phyloP scores from a whole-genome alignment of 2,888 invertebrate genomes.

The Torymus aiolomorphi region DNA sequence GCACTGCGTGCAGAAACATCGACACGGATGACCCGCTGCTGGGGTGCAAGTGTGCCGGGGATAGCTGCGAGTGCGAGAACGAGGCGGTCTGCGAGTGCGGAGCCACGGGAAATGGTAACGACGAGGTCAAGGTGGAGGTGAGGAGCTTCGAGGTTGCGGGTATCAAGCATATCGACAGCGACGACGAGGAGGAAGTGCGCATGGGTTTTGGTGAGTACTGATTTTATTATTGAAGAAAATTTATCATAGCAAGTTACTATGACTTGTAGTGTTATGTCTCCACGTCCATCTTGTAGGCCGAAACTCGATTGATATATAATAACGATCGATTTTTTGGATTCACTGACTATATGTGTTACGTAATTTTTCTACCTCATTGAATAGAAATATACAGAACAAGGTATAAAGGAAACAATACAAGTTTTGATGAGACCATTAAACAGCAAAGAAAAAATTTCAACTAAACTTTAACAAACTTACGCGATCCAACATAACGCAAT shows the following conservation, averaged over 20 bases:
- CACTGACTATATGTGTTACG: too few relatives aligned
- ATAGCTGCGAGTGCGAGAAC: constrained; percentile 68
- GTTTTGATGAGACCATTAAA: too few relatives aligned
- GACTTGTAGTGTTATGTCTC: not conserved
- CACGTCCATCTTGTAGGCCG: too few relatives aligned
- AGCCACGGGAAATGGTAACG: not conserved
- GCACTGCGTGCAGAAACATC: constrained; percentile 75
- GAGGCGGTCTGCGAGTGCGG: constrained; percentile 65
- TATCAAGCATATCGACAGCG: constrained; percentile 85
- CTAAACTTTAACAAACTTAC: too few relatives aligned
- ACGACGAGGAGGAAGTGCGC: constrained; percentile 80
- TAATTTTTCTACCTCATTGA: too few relatives aligned
- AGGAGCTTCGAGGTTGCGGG: constrained; percentile 82
- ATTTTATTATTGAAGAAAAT: not conserved
- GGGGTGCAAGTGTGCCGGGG: constrained; percentile 72
- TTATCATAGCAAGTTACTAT: too few relatives aligned
- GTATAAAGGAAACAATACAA: too few relatives aligned
- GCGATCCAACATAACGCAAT: too few relatives aligned
- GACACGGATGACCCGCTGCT: constrained; percentile 73
- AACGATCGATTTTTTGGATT: too few relatives aligned
- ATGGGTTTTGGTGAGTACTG: constrained; percentile 74
- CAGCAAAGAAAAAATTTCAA: too few relatives aligned
- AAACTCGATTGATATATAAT: too few relatives aligned
- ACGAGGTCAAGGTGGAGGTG: constrained; percentile 65
- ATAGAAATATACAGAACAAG: too few relatives aligned